Evolutionary conservation across 2,888 invertebrate genomes (phyloP), one percentile per base, ranked within the genome.

Genomic region (Masnerella sp.): DNA sequence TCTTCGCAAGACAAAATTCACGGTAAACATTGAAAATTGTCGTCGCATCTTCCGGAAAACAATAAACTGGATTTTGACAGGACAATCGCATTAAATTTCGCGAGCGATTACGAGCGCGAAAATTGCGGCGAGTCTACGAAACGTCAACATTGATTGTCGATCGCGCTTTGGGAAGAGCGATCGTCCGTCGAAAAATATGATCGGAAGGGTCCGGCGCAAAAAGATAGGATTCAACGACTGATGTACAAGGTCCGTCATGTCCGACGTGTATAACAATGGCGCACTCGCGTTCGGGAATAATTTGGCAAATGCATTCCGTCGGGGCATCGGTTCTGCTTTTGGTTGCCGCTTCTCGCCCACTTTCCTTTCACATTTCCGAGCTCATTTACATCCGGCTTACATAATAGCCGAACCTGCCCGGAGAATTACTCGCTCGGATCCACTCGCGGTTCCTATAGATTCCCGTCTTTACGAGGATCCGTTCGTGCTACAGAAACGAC

Each of bases 331-430:
- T 2, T 42, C 43, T 65, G 51, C 65, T 67, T 36, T 58, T 12
- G 54, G 43, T 51, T 62, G 15, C 51, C 28, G 43, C 34, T 67
- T 38, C 65, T 70, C 61, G 54, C 67, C 56, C 74, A 58, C 70
- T 74, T 70, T 64, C 72, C 74, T 74, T 59, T 59, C 64, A 73
- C 68, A 67, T 75, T 75, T 74, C 76, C 75, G 56, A 69, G 52
- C 68, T 75, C 74, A 77, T 77, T 77, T 78, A 77, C 78, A 75
- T 75, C 67, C 45, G 42, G 71, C 68, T 76, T 76, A 67, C 67
- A 67, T 75, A 75, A 75, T 75, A 67, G 73, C 32, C 65, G 47
- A 70, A 71, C 65, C 58, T 65, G 65, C 61, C 15, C 22, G 25
- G 52, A 74, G 64, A 69, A 74, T 74, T 74, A 74, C 69, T 74